Conservation (phyloP, 2,888 invertebrate genomes). For the Stenodera caucasica region DNA sequence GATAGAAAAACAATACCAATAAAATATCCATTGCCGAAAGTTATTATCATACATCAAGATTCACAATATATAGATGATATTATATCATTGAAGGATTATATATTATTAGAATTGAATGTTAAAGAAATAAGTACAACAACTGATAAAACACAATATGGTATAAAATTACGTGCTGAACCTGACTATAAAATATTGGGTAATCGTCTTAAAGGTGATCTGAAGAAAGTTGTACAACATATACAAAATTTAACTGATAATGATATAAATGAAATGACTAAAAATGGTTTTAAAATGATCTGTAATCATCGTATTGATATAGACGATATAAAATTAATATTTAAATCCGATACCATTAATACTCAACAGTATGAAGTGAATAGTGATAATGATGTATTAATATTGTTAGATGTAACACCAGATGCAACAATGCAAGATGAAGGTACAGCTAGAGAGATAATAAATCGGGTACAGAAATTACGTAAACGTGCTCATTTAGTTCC, state of each 20-base stretch:
- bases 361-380: constrained; percentile 88
- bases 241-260: constrained; percentile 76
- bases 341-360: constrained; percentile 64
- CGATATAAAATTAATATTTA: constrained; percentile 84
- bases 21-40: constrained; percentile 94
- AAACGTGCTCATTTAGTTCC: constrained; percentile 94
- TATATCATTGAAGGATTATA: constrained; percentile 77
- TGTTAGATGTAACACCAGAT: constrained; percentile 88
- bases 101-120: constrained; percentile 92
- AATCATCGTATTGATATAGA: constrained; percentile 77
- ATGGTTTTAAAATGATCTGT: constrained; percentile 71
- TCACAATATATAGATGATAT: constrained; percentile 76
- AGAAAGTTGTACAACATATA: constrained; percentile 79
- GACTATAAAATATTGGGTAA: constrained; percentile 91
- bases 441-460: constrained; percentile 91
- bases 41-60: constrained; percentile 92
- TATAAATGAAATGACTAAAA: constrained; percentile 72
- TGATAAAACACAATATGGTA: constrained; percentile 86
- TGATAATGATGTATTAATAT: constrained; percentile 84
- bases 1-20: constrained; percentile 93
- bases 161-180: constrained; percentile 88
- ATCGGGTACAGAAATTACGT: constrained; percentile 92
- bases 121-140: constrained; percentile 79
- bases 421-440: constrained; percentile 93
- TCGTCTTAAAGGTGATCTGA: constrained; percentile 87